Evolutionary conservation across 2,888 invertebrate genomes (phyloP), one percentile per base, ranked within the genome.

Genomic region (Diplazon laetatorius): DNA sequence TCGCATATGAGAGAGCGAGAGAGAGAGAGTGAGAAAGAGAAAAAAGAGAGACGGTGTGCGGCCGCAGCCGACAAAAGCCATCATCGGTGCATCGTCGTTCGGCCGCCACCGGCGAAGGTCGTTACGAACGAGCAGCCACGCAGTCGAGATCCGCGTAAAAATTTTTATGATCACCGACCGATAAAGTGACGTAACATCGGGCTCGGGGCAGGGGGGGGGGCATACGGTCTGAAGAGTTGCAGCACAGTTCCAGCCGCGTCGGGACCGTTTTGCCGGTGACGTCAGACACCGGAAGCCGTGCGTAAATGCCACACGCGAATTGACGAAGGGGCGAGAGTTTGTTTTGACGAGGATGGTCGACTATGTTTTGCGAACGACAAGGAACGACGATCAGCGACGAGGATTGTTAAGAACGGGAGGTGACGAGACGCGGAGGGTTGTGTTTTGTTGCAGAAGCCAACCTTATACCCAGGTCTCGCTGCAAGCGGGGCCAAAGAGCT

Each of bases 111-210:
- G 66, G 48, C 66, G 76, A 82, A 82, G 79, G 82, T 80, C 80
- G 82, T 78, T 69, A 80, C 76, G 69, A 79, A 69, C 70, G 76
- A 82, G 84, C 82, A 82, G 83, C 83, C 84, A 82, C 85, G 86
- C 81, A 81, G 85, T 84, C 81, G 85, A 83, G 83, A 82, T 80
- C 78, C 69, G 85, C 89, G 89, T 90, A 90, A 91, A 90, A 90
- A 87, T 85, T 89, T 90, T 91, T 91, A 91, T 86, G 90, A 90
- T 90, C 86, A 83, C n/a, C 86, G 87, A 88, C 86, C 89, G 89
- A 90, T 91, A 90, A 91, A 91, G 84, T 91, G 90, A 90, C 90
- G 91, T 89, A 90, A 91, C 85, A 42, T 82, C 82, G 83, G 86
- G 66, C 25, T 46, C 42, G 37, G 37, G 39, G 46, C 25, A n/a